Percentiles rank a stretch among this genome's conserved stretches.
Conservation (phyloP, 1,140 invertebrate species). For the Pararge aegeria region DNA sequence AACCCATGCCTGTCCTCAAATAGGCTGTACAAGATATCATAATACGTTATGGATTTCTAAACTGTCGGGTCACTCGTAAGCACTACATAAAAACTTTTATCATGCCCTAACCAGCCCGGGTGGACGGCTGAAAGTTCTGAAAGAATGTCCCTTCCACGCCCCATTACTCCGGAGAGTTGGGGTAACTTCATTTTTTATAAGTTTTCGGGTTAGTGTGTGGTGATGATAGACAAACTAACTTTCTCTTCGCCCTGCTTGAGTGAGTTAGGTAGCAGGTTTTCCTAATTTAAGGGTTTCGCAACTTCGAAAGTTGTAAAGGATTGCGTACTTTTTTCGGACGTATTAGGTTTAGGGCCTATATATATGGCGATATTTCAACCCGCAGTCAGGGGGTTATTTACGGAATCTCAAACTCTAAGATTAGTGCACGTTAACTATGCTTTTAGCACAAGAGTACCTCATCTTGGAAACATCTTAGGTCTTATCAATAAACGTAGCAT, state of each 20-base stretch:
- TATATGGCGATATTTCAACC: too few species aligned
- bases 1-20: constrained; percentile 17
- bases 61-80: constrained; percentile 59
- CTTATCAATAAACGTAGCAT: too few species aligned
- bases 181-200: constrained; percentile 54
- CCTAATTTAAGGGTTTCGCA: constrained; percentile 18
- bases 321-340: constrained; percentile 14
- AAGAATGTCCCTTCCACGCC: constrained; percentile 60
- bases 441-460: too few species aligned
- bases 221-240: constrained; percentile 43
- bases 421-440: too few species aligned
- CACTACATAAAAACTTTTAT: constrained; percentile 74
- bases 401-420: too few species aligned
- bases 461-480: too few species aligned
- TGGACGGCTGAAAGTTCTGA: constrained; percentile 45
- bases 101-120: constrained; percentile 50
- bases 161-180: constrained; percentile 56
- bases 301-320: constrained; percentile 21
- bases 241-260: constrained; percentile 10
- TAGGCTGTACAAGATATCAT: constrained; percentile 35
- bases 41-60: constrained; percentile 55
- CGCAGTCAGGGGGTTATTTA: too few species aligned
- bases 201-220: constrained; percentile 42
- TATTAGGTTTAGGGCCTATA: background rate
- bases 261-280: constrained; percentile 25